These are phyloP conservation scores for Arrhopalites spinosus DNA, from an alignment of 2,888 invertebrate genomes.

Conservation along the genomic window DNA sequence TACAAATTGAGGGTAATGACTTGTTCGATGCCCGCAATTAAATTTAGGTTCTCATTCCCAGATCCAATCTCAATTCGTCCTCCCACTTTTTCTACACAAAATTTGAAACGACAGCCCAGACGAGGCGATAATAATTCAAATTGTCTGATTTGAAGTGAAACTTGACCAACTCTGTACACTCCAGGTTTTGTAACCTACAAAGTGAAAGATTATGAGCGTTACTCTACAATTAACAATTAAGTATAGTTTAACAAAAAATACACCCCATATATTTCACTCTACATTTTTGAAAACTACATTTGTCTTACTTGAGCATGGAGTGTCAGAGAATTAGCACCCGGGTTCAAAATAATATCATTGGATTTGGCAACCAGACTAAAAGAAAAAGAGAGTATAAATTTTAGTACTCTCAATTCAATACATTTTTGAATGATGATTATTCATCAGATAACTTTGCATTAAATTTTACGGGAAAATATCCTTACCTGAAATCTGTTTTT, in stretches of 20 bases:
- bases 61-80: conserved; percentile 48
- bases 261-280: too few species aligned
- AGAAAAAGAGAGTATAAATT: neutral
- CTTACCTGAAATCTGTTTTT: conserved; percentile 65
- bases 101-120: conserved; percentile 54
- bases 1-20: conserved; percentile 74
- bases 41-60: conserved; percentile 60
- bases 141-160: conserved; percentile 48
- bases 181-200: conserved; percentile 51
- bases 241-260: neutral
- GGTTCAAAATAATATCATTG: conserved; percentile 59
- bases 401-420: neutral
- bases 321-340: conserved; percentile 61
- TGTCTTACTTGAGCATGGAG: conserved; percentile 60
- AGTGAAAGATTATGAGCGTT: too few species aligned
- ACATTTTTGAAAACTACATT: neutral
- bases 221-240: too few species aligned
- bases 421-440: neutral
- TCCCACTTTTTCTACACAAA: conserved; percentile 47
- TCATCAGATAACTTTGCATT: neutral
- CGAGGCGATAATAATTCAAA: conserved; percentile 70
- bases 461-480: too few species aligned
- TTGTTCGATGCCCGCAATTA: conserved; percentile 82
- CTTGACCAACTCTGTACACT: conserved; percentile 49
- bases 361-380: conserved; percentile 67